phyloP scores from a whole-genome alignment of 2,113 vertebrate species.

The Corythaeola cristata region DNA sequence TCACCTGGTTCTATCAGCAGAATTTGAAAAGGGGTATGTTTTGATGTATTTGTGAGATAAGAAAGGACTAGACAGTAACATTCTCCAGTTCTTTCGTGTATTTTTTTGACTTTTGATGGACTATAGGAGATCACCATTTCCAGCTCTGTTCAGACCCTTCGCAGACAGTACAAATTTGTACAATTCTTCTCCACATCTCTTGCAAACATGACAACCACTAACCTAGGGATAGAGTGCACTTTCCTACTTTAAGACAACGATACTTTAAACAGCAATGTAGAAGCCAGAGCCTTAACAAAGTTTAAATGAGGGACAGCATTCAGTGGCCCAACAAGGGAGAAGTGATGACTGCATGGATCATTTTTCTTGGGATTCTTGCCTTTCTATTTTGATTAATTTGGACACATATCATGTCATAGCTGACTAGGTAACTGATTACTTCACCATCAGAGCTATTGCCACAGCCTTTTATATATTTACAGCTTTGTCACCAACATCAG shows the following conservation, averaged over 20 bases:
- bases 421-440: background rate
- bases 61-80: background rate
- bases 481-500: background rate
- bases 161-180: background rate
- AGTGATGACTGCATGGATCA: background rate
- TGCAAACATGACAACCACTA: background rate
- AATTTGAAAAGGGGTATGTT: background rate
- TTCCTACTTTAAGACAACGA: background rate
- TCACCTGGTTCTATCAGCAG: background rate
- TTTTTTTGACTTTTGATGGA: background rate
- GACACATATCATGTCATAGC: background rate
- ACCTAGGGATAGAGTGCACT: background rate
- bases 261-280: background rate
- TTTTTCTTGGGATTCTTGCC: background rate
- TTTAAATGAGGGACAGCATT: background rate
- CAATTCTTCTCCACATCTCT: background rate
- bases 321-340: background rate
- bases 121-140: background rate
- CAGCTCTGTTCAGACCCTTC: background rate
- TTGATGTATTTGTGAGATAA: background rate
- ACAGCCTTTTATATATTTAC: background rate
- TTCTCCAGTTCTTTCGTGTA: background rate
- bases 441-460: background rate
- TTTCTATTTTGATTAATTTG: background rate
- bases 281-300: background rate